These are phyloP conservation scores for Crambe crambe DNA, from an alignment of 37 sponge, comb jelly and placozoan species.

Conservation along the genomic window DNA sequence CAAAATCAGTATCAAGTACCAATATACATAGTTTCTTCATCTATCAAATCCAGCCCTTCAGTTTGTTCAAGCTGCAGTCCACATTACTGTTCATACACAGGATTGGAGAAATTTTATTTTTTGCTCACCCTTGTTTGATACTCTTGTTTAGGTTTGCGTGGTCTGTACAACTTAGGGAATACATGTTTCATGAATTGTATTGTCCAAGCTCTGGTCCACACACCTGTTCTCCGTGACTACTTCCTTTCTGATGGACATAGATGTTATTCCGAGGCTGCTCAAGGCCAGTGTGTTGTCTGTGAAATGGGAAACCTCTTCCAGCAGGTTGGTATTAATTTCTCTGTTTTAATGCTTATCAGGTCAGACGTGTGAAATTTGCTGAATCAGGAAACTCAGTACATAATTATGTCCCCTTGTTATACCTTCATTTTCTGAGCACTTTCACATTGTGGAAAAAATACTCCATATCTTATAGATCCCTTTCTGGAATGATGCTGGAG, in stretches of 20 bases:
- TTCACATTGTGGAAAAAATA: no score
- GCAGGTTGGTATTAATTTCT: slow-evolving; percentile 38
- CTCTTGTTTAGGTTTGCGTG: slow-evolving; percentile 74
- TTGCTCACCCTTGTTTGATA: background rate
- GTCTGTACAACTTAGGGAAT: slow-evolving; percentile 95
- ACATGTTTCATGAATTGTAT: slow-evolving; percentile 99
- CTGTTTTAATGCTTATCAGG: background rate
- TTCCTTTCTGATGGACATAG: slow-evolving; percentile 93
- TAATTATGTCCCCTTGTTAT: background rate
- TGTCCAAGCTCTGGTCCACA: slow-evolving; percentile 93
- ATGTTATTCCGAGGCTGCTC: slow-evolving; percentile 66
- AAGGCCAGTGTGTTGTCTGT: slow-evolving; percentile 86
- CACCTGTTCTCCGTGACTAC: slow-evolving; percentile 93
- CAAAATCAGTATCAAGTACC: no score
- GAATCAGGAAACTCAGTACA: background rate
- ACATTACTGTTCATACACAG: background rate
- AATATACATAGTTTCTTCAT: no score
- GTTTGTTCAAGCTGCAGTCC: no score
- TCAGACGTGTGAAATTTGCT: background rate
- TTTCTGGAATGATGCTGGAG: no score
- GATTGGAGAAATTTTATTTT: background rate
- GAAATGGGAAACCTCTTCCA: slow-evolving; percentile 93
- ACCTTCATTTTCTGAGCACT: no score
- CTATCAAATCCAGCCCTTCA: no score
- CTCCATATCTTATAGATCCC: no score